Conservation (phyloP, 92 coral and sea anemone genomes). For the Scolanthus callimorphus region DNA sequence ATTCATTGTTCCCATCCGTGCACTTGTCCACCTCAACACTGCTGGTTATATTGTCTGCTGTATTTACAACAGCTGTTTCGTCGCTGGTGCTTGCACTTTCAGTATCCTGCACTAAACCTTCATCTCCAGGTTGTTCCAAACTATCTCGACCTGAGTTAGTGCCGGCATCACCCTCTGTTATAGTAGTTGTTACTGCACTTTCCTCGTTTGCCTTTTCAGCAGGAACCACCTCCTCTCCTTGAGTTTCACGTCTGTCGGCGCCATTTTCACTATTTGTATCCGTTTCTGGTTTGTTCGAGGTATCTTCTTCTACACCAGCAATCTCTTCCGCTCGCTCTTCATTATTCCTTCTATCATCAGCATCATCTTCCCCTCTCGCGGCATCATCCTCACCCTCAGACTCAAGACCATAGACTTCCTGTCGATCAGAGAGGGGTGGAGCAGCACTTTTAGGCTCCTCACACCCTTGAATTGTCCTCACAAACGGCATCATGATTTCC, state of each 20-base stretch:
- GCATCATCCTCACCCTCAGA: conserved; percentile 7
- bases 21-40: too few species aligned
- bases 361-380: too few species aligned
- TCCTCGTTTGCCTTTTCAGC: neutral
- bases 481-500: neutral
- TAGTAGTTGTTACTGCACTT: neutral
- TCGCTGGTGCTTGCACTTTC: too few species aligned
- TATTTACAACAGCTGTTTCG: too few species aligned
- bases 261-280: neutral
- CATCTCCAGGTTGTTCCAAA: too few species aligned
- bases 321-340: too few species aligned
- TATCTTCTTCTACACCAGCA: neutral
- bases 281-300: neutral
- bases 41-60: too few species aligned
- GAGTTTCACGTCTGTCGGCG: neutral
- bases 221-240: neutral
- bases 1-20: too few species aligned
- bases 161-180: too few species aligned
- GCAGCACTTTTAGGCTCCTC: neutral
- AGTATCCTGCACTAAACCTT: too few species aligned
- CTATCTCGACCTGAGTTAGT: too few species aligned
- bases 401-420: conserved; percentile 30
- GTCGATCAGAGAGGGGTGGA: conserved; percentile 2
- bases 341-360: too few species aligned
- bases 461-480: conserved; percentile 5